These are phyloP conservation scores for Anableps anableps DNA, from an alignment of 2,797 vertebrate species.

Conservation along the genomic window DNA sequence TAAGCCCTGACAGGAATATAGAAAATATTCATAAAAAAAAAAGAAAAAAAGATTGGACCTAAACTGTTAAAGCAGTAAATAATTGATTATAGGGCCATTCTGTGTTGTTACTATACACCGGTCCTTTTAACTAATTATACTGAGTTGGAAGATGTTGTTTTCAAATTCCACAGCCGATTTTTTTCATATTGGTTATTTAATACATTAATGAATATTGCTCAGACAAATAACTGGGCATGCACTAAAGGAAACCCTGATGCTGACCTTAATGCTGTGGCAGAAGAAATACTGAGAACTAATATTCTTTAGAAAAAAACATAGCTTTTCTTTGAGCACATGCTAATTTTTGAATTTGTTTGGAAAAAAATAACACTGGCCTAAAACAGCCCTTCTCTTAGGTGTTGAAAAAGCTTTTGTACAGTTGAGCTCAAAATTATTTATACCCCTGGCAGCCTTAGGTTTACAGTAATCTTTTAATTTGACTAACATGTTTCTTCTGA, in stretches of 20 bases:
- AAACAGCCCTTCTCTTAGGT: neutral
- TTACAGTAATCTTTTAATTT: neutral
- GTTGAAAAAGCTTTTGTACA: neutral
- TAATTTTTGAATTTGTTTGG: neutral
- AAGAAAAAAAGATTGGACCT: conserved; percentile 26
- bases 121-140: conserved; percentile 37
- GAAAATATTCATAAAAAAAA: conserved; percentile 51
- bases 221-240: conserved; percentile 16
- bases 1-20: conserved; percentile 36
- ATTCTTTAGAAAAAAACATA: neutral
- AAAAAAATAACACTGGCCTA: neutral
- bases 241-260: neutral
- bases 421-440: too few relatives aligned
- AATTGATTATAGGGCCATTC: conserved; percentile 41
- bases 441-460: neutral
- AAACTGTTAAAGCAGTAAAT: conserved; percentile 52
- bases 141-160: conserved; percentile 36
- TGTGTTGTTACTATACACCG: conserved; percentile 38
- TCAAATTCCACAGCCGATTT: conserved; percentile 21
- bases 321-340: neutral
- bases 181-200: conserved; percentile 26
- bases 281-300: neutral
- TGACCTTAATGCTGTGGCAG: neutral
- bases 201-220: conserved; percentile 2
- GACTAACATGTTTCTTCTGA: neutral